Evolutionary conservation across 2,888 invertebrate species (phyloP), one percentile per base, ranked within the genome.

Genomic region (Disparrhopalites patrizii): DNA sequence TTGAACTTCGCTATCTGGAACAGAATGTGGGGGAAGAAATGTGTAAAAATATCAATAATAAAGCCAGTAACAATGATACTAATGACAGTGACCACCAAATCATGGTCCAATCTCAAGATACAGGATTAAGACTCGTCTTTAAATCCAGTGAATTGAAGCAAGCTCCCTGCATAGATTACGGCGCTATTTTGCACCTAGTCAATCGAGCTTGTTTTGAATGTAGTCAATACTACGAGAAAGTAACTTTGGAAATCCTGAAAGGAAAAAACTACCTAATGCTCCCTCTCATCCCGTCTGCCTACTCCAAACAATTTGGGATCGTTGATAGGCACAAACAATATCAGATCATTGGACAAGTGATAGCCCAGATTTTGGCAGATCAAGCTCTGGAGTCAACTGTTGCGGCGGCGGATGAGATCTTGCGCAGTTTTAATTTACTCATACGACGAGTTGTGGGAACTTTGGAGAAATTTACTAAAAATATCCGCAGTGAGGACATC

Each of bases 351-450:
- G 43, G 28, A 33, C 30, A 18, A 28, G 23, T 60, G 1, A 43
- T 60, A 50, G 33, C 47, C 13, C 60, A 60, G 15, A 60, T 60
- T 31, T 18, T 13, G 15, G 60, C 60, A 30, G 60, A 60, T 43
- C 60, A 60, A 18, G 50, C 18, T 3, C 47, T 60, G 60, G 47
- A 60, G 18, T 28, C 60, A 1, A 60, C 60, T 3, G 33, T 60
- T 4, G 28, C 28, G 23, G 50, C 43, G 5, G 33, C 50, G 27
- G 60, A 60, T 47, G 60, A 60, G n/a, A 60, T 50, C 23, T 28
- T 60, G 5, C 7, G 47, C 8, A 60, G 50, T 50, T 60, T 60
- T 31, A n/a, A 50, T 31, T 8, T 31, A 18, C 47, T 60, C 31
- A 47, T 50, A 20, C 23, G 18, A 2, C n/a, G 23, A 40, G 18